Percentiles rank a stretch among this genome's conserved stretches.
Evolutionary conservation across 2,113 vertebrate species (phyloP).

Genomic region (Menura novaehollandiae): DNA sequence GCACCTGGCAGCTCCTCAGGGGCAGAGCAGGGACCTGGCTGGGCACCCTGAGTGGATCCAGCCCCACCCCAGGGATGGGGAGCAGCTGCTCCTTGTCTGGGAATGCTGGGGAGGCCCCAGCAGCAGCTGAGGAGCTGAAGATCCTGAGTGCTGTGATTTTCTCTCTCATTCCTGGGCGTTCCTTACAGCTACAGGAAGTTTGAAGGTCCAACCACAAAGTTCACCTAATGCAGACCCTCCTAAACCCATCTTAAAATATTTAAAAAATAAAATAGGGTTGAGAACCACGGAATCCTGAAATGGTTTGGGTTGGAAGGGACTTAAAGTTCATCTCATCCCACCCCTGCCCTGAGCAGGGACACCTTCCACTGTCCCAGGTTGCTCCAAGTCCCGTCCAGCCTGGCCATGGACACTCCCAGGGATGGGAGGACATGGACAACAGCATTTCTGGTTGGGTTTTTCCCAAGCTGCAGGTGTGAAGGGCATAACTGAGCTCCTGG

Average conservation of each 20-base stretch:
- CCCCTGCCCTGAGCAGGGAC: not conserved
- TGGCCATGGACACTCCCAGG: not conserved
- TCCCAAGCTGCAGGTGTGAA: not conserved
- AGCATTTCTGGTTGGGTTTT: not conserved
- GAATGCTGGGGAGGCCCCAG: rapidly evolving
- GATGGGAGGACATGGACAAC: not conserved
- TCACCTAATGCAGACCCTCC: too few relatives aligned
- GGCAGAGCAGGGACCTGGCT: not conserved
- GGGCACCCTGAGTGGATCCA: not conserved
- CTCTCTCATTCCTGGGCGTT: not conserved
- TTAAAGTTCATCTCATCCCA: not conserved
- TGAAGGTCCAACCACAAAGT: not conserved
- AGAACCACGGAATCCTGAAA: not conserved
- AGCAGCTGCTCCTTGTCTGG: not conserved
- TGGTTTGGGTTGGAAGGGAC: not conserved
- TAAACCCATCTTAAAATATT: not conserved
- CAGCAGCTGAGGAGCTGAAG: not conserved
- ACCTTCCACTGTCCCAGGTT: not conserved
- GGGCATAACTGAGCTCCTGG: not conserved
- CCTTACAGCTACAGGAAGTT: not conserved
- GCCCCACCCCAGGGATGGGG: not conserved
- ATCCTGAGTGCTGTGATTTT: not conserved
- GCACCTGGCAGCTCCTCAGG: not conserved
- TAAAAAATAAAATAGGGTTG: not conserved
- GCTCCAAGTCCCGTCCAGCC: not conserved